A percentile compares a stretch with the other conserved stretches of the same genome.
phyloP scores from a whole-genome alignment of 1,140 invertebrate genomes.

The Orchesella cincta region DNA sequence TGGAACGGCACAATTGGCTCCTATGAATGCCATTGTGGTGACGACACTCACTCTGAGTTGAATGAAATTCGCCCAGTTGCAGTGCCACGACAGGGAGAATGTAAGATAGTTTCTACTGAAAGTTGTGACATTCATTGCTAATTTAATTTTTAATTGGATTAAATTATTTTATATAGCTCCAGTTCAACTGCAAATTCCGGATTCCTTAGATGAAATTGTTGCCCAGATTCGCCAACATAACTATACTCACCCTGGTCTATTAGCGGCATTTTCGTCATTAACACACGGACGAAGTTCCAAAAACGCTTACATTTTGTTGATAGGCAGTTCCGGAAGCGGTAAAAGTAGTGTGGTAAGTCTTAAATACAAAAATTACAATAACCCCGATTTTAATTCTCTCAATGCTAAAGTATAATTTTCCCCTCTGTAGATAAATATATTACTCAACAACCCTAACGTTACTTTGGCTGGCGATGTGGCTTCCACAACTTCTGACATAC shows the following conservation, averaged over 20 bases:
- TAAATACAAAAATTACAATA: not conserved
- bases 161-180: not conserved
- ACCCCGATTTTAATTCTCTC: not conserved
- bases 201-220: not conserved
- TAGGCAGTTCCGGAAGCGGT: conserved; percentile 31
- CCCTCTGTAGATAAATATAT: conserved; percentile 31
- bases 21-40: not conserved
- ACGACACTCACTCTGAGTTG: not conserved
- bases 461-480: not conserved
- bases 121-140: not conserved
- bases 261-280: conserved; percentile 27
- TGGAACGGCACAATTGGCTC: not conserved
- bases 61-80: not conserved
- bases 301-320: conserved; percentile 38
- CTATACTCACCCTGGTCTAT: conserved; percentile 29
- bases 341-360: conserved; percentile 30
- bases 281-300: conserved; percentile 25
- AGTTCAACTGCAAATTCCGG: conserved; percentile 6
- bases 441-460: conserved; percentile 31
- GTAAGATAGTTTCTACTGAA: not conserved
- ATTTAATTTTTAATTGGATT: not conserved
- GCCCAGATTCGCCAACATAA: not conserved
- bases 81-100: not conserved
- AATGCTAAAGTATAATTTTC: not conserved
- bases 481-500: conserved; percentile 34